Base-by-base conservation (phyloP, 2,797 vertebrate genomes). In the Lacerta viridis region DNA sequence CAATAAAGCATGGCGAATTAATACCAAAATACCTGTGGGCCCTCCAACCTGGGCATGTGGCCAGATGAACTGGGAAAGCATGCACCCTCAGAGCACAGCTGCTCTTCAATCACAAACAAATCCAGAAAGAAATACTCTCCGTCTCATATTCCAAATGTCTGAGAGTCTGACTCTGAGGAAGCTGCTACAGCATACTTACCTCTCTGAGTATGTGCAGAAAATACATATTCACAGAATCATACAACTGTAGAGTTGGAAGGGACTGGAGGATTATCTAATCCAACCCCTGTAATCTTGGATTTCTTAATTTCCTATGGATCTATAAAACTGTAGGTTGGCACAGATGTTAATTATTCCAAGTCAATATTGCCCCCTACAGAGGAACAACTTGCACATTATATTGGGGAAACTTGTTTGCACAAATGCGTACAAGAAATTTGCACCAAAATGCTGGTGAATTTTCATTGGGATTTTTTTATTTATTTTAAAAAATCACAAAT, bases 11-110 rank as follows among this genome's bases (percentile, higher is more conserved):
- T 50, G 33, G 75, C 0, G 33, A 90, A 61, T 13, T 55, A 4
- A 84, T 0, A 0, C 41, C 55, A 0, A 10, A 90, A 95, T 95
- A 93, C 94, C 93, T 92, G 90, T 0, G 0, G 77, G 92, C 88
- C 59, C 27, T 80, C 33, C 7, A 83, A 1, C 0, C 61, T 0
- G 0, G 95, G 91, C 92, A 27, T 0, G 1, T 10, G 0, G 90
- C 94, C 94, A 92, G 89, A 86, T 7, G 25, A 89, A 87, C 94
- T 88, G 91, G 92, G 91, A 84, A 91, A 95, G 89, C 91, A 93
- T 86, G 80, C 71, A 72, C 2, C 87, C 88, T 59, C 1, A 84
- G 88, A 85, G 92, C 90, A 90, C 93, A 93, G 95, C 93, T 93
- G 94, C 79, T 91, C 3, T 0, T 36, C 0, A 1, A 68, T 78